These are phyloP conservation scores for Acanthococcus lagerstroemiae DNA, from an alignment of 2,888 invertebrate species.

Conservation along the genomic window DNA sequence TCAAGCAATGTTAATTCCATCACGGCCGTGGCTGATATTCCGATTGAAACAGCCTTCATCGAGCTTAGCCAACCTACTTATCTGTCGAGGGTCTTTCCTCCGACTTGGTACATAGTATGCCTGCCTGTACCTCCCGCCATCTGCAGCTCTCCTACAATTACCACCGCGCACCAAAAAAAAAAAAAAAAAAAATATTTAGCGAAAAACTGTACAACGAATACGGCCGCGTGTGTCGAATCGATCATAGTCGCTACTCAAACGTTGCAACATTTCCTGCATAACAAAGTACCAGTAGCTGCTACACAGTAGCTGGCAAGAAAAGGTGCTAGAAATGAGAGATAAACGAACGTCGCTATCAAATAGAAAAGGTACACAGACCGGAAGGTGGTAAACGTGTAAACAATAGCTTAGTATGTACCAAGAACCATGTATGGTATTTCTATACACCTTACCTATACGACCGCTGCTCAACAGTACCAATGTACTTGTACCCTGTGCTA, in stretches of 20 bases:
- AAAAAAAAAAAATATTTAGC: neutral
- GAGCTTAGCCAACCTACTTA: constrained; percentile 18
- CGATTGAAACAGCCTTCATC: constrained; percentile 25
- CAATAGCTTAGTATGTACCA: no score
- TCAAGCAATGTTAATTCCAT: constrained; percentile 29
- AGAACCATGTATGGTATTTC: no score
- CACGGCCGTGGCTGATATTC: constrained; percentile 29
- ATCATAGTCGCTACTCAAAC: constrained; percentile 19
- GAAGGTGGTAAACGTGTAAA: no score
- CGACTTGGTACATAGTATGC: no score
- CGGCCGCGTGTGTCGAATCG: constrained; percentile 26
- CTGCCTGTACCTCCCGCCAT: neutral
- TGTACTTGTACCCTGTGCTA: no score
- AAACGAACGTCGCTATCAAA: no score
- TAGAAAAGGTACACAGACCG: no score
- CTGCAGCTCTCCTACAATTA: neutral
- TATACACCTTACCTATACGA: no score
- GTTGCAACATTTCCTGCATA: constrained; percentile 31
- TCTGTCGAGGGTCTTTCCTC: neutral
- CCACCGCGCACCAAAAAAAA: neutral
- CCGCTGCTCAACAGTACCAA: no score
- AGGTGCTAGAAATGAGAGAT: no score
- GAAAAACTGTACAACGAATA: constrained; percentile 15
- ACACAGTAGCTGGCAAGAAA: no score
- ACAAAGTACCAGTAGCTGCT: neutral